A percentile compares a stretch with the other conserved stretches of the same genome.
Conservation (phyloP, 2,113 vertebrate species). For the Helogale parvula region DNA sequence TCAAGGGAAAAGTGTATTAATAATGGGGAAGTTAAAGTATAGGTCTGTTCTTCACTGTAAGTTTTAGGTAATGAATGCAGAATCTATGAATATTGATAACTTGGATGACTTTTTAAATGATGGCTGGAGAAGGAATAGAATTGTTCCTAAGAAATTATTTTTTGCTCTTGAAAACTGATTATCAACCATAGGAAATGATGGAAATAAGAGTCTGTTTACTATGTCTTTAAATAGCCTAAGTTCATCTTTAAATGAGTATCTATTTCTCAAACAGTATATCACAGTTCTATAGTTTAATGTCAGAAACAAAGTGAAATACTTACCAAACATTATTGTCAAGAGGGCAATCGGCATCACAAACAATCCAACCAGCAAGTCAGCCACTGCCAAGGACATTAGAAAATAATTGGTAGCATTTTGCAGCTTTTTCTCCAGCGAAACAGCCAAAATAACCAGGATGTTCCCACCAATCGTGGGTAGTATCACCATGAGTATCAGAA, state of each 20-base stretch:
- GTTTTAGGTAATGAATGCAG: slow-evolving; percentile 10
- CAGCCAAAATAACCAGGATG: slow-evolving; percentile 96
- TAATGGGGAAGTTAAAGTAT: background rate
- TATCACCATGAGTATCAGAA: slow-evolving; percentile 94
- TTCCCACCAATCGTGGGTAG: slow-evolving; percentile 97
- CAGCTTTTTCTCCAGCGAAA: slow-evolving; percentile 96
- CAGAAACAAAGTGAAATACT: slow-evolving; percentile 83
- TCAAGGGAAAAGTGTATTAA: background rate
- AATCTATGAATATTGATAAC: slow-evolving; percentile 30
- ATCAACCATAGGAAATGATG: slow-evolving; percentile 19
- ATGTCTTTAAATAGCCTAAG: slow-evolving; percentile 21
- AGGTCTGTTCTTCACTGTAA: background rate
- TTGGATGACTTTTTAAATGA: slow-evolving; percentile 29
- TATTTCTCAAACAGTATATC: background rate
- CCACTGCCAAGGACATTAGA: slow-evolving; percentile 95
- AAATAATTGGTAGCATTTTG: slow-evolving; percentile 99
- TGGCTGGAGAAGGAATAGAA: background rate
- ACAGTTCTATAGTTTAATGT: slow-evolving; percentile 18
- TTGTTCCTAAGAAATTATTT: slow-evolving; percentile 30
- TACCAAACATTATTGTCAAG: slow-evolving; percentile 93
- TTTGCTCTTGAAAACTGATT: slow-evolving; percentile 43
- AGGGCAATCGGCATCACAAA: slow-evolving; percentile 98
- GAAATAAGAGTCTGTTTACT: slow-evolving; percentile 39
- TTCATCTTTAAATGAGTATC: slow-evolving; percentile 30
- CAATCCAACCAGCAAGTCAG: slow-evolving; percentile 96